These are phyloP conservation scores for Nomada goodeniana DNA, from an alignment of 2,888 invertebrate genomes.

Conservation along the genomic window DNA sequence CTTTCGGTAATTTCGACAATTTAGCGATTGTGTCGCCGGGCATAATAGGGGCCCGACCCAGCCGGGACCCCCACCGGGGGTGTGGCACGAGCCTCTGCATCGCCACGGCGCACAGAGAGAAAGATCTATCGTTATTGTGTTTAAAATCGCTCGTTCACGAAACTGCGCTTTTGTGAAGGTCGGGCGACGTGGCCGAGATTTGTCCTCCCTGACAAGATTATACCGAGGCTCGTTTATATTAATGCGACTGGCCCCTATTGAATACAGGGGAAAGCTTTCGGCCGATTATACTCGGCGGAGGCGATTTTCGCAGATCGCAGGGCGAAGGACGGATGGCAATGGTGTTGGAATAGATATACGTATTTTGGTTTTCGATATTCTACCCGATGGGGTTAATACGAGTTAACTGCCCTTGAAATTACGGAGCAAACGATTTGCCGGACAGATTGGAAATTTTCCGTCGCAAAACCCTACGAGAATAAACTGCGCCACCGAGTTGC, in stretches of 20 bases:
- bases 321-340: not conserved
- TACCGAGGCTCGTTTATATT: constrained; percentile 51
- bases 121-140: constrained; percentile 38
- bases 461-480: too few species aligned
- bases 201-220: constrained; percentile 51
- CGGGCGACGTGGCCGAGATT: constrained; percentile 44
- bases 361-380: too few species aligned
- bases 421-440: too few species aligned
- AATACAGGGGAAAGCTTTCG: not conserved
- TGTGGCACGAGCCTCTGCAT: constrained; percentile 55
- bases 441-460: too few species aligned
- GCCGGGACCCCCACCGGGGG: constrained; percentile 58
- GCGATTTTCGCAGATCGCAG: not conserved
- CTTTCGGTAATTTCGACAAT: constrained; percentile 76
- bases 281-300: constrained; percentile 6
- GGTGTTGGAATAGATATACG: not conserved
- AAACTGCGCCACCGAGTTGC: too few species aligned
- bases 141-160: constrained; percentile 53
- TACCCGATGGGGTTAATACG: too few species aligned
- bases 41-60: constrained; percentile 62
- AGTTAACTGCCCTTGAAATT: too few species aligned
- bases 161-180: constrained; percentile 40
- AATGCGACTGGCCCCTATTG: constrained; percentile 25
- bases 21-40: constrained; percentile 70
- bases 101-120: not conserved